Evolutionary conservation across 2,888 invertebrate species (phyloP).

Genomic region (Carabus problematicus): DNA sequence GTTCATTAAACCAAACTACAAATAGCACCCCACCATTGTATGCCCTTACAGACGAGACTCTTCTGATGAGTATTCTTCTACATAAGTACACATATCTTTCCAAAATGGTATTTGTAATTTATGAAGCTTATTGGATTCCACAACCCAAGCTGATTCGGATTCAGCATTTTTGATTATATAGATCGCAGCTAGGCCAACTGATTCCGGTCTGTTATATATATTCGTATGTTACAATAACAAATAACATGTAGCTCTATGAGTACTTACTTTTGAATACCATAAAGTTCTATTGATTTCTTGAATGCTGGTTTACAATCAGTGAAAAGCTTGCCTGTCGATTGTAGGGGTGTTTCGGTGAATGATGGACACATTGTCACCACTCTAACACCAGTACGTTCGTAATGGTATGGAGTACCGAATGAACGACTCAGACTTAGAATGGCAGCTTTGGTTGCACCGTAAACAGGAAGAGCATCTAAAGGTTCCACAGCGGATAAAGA

Average conservation of each 20-base stretch:
- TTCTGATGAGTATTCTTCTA: too few relatives aligned
- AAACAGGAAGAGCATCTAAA: constrained; percentile 54
- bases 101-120: constrained; percentile 12
- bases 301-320: too few relatives aligned
- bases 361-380: constrained; percentile 50
- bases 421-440: constrained; percentile 52
- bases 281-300: background rate
- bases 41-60: too few relatives aligned
- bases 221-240: background rate
- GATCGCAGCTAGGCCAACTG: too few relatives aligned
- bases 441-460: constrained; percentile 56
- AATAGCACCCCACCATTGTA: too few relatives aligned
- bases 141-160: too few relatives aligned
- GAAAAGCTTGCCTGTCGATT: too few relatives aligned
- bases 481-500: constrained; percentile 57
- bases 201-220: background rate
- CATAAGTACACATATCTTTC: background rate
- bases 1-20: too few relatives aligned
- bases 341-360: too few relatives aligned
- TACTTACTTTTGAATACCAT: too few relatives aligned
- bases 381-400: constrained; percentile 55
- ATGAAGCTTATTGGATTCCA: constrained; percentile 50
- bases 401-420: constrained; percentile 52
- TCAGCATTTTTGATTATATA: too few relatives aligned
- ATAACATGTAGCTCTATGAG: background rate